phyloP scores from a whole-genome alignment of 2,113 vertebrate species.

The Toxotes chatareus region DNA sequence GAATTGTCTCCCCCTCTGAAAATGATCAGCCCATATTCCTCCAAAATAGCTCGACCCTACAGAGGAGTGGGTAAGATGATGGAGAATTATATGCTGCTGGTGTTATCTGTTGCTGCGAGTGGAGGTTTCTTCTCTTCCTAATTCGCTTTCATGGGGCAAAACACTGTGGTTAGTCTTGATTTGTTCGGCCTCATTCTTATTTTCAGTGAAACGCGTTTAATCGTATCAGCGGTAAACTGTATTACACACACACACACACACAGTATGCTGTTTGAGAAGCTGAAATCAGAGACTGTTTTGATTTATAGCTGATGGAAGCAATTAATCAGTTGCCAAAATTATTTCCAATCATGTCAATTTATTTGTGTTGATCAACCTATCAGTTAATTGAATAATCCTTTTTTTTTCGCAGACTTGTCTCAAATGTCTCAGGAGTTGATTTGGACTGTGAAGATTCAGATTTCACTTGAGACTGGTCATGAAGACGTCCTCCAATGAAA shows the following conservation, averaged over 20 bases:
- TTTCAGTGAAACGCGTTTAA: conserved; percentile 25
- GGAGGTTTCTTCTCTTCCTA: conserved; percentile 2
- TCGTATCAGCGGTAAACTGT: conserved; percentile 8
- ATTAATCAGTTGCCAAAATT: no score
- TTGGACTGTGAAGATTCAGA: no score
- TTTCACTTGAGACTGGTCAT: no score
- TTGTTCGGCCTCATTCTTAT: conserved; percentile 2
- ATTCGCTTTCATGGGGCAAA: conserved; percentile 8
- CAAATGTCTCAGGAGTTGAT: no score
- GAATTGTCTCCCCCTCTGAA: conserved; percentile 46
- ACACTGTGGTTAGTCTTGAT: neutral
- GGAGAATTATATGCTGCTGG: conserved; percentile 29
- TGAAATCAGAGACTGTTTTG: no score
- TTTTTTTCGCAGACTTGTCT: no score
- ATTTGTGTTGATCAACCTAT: no score
- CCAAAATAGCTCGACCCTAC: conserved; percentile 42
- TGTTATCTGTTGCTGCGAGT: conserved; percentile 43
- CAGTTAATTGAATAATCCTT: no score
- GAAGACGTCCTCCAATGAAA: no score
- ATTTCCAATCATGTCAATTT: no score
- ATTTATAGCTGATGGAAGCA: no score
- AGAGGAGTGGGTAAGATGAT: conserved; percentile 38
- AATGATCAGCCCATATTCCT: conserved; percentile 58
- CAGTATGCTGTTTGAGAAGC: no score
- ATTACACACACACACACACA: conserved; percentile 18